These are phyloP conservation scores for Thamnaconus septentrionalis DNA, from an alignment of 2,113 vertebrate species.

Conservation along the genomic window DNA sequence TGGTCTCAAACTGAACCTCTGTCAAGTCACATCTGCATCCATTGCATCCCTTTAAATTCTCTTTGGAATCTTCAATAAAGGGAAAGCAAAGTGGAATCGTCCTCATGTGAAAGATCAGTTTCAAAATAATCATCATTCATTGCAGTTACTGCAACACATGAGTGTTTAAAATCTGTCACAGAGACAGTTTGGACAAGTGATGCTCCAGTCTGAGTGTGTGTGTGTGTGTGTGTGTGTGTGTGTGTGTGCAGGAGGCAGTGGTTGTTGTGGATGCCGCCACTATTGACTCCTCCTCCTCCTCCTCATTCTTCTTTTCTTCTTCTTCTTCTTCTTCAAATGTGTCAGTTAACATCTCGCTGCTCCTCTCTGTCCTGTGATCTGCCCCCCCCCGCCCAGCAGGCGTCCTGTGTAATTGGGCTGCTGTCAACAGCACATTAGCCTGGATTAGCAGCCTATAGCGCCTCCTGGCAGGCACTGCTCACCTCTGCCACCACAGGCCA, in stretches of 20 bases:
- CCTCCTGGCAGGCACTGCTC: slow-evolving; percentile 56
- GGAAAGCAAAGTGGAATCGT: too few relatives aligned
- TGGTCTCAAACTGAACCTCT: too few relatives aligned
- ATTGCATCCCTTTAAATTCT: too few relatives aligned
- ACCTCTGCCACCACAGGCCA: slow-evolving; percentile 42
- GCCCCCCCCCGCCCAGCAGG: slow-evolving; percentile 55
- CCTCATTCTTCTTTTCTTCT: slow-evolving; percentile 24
- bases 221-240: slow-evolving; percentile 28
- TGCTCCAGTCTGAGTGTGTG: slow-evolving; percentile 17
- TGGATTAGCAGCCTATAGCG: slow-evolving; percentile 62
- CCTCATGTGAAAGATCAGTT: too few relatives aligned
- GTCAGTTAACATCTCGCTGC: neutral
- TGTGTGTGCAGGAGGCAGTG: slow-evolving; percentile 34
- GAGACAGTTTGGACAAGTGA: slow-evolving; percentile 14
- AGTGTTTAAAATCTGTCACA: neutral
- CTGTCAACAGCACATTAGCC: slow-evolving; percentile 78
- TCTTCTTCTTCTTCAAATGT: slow-evolving; percentile 10
- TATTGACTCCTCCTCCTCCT: slow-evolving; percentile 55
- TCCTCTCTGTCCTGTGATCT: slow-evolving; percentile 1
- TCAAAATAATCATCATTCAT: too few relatives aligned
- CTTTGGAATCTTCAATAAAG: too few relatives aligned
- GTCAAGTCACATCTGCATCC: too few relatives aligned
- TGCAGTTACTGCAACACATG: too few relatives aligned
- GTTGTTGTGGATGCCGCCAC: slow-evolving; percentile 58
- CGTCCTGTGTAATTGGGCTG: slow-evolving; percentile 73